These are phyloP conservation scores for Peromyscus californicus DNA, from an alignment of 2,113 vertebrate species.

Conservation along the genomic window DNA sequence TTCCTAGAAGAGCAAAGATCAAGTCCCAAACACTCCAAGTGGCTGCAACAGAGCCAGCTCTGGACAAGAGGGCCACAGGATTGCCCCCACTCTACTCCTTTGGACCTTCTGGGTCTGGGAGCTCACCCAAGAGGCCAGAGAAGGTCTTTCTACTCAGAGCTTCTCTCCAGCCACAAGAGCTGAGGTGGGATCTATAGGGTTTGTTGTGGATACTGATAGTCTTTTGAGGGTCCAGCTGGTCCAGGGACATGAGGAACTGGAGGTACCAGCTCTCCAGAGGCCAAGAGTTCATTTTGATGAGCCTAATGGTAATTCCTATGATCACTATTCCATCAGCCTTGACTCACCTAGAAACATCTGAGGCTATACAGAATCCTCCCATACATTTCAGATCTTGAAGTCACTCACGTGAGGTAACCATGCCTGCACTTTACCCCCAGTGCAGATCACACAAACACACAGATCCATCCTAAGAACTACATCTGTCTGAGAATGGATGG, in stretches of 20 bases:
- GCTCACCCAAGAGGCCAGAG: neutral
- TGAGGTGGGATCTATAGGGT: neutral
- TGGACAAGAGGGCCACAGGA: neutral
- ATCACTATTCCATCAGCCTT: neutral
- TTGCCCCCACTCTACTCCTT: neutral
- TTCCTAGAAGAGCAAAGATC: conserved; percentile 62
- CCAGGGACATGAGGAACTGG: neutral
- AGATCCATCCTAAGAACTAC: neutral
- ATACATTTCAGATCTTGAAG: neutral
- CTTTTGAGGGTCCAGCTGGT: neutral
- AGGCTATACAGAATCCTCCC: no score
- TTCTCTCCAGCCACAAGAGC: neutral
- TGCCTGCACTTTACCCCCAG: neutral
- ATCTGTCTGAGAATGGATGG: neutral
- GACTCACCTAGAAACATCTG: conserved; percentile 4
- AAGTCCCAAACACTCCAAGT: conserved; percentile 5
- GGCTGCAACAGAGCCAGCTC: conserved; percentile 32
- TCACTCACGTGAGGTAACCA: neutral
- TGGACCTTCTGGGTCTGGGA: neutral
- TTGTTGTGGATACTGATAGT: neutral
- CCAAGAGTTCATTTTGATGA: neutral
- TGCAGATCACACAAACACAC: neutral
- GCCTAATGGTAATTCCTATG: neutral
- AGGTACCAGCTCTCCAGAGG: neutral
- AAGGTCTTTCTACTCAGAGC: neutral